phyloP scores from a whole-genome alignment of 2,888 invertebrate genomes.

The Ischnus inquisitorius region DNA sequence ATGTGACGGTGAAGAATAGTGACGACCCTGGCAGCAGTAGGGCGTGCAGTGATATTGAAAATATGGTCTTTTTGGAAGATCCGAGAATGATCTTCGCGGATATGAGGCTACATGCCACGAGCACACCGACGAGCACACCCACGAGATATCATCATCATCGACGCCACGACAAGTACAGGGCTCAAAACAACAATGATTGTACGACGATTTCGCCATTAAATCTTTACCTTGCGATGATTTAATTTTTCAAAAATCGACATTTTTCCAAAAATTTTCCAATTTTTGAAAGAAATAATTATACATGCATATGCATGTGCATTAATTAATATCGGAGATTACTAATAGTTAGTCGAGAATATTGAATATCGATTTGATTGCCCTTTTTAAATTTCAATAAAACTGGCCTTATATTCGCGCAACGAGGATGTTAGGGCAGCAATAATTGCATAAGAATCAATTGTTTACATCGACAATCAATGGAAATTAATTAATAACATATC shows the following conservation, averaged over 20 bases:
- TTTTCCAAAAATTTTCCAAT: not conserved
- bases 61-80: conserved; percentile 84
- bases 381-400: too few species aligned
- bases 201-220: conserved; percentile 67
- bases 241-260: too few species aligned
- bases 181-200: conserved; percentile 85
- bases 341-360: too few species aligned
- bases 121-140: conserved; percentile 83
- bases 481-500: not conserved
- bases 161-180: conserved; percentile 78
- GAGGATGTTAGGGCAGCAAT: too few species aligned
- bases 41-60: conserved; percentile 71
- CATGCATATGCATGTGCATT: too few species aligned
- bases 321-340: too few species aligned
- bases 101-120: conserved; percentile 83
- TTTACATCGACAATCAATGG: not conserved
- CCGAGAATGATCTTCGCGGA: conserved; percentile 85
- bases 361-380: too few species aligned
- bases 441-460: not conserved
- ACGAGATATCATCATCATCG: conserved; percentile 79
- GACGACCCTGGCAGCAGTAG: conserved; percentile 36
- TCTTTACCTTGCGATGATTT: not conserved
- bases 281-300: not conserved
- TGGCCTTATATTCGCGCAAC: too few species aligned
- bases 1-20: conserved; percentile 77